These are phyloP conservation scores for Dorcus hopei DNA, from an alignment of 2,888 invertebrate species.

Conservation along the genomic window DNA sequence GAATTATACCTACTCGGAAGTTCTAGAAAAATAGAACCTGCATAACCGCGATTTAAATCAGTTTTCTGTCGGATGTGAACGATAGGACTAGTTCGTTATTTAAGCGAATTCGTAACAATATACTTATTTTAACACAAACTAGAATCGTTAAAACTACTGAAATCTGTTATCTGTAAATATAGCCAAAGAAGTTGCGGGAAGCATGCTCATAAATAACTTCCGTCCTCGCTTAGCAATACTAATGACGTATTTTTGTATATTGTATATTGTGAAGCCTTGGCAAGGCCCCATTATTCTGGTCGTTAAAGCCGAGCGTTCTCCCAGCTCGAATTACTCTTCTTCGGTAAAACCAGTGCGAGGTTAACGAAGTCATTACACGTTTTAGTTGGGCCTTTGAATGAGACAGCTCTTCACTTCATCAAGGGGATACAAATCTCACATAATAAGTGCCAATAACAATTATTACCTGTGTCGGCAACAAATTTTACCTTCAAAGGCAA, in stretches of 20 bases:
- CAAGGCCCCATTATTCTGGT: constrained; percentile 11
- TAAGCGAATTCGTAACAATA: not conserved
- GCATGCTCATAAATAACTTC: not conserved
- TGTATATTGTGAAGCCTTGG: constrained; percentile 7
- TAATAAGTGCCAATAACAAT: constrained; percentile 14
- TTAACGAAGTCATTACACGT: constrained; percentile 28
- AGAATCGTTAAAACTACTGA: too few species aligned
- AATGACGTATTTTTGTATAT: constrained; percentile 12
- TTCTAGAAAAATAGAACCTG: too few species aligned
- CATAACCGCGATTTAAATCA: too few species aligned
- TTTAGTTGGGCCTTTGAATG: constrained; percentile 20
- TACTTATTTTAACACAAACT: too few species aligned
- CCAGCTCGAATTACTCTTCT: constrained; percentile 13
- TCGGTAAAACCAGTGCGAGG: constrained; percentile 9
- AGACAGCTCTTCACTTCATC: constrained; percentile 23
- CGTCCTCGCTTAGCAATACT: constrained; percentile 2
- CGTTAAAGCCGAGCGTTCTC: constrained; percentile 9
- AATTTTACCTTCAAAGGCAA: constrained; percentile 10
- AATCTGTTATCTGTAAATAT: too few species aligned
- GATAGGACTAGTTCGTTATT: not conserved
- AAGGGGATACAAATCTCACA: constrained; percentile 16
- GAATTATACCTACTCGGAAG: too few species aligned
- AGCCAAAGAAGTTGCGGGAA: not conserved
- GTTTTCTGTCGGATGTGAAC: too few species aligned
- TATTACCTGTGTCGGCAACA: constrained; percentile 1